phyloP scores from a whole-genome alignment of 1,140 invertebrate genomes.

The Thaumatotibia leucotreta region DNA sequence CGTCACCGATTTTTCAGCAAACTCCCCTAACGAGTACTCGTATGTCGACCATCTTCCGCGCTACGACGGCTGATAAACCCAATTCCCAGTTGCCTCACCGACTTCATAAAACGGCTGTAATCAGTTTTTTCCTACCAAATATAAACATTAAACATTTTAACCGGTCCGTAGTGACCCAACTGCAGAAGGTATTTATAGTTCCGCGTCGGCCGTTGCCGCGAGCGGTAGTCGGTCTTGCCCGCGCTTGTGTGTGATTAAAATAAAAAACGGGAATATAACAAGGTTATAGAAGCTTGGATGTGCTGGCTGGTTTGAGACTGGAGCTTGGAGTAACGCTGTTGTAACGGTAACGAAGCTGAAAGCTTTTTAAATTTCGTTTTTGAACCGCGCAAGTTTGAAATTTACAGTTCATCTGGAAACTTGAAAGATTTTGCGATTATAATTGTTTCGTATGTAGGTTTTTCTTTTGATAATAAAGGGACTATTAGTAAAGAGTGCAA shows the following conservation, averaged over 20 bases:
- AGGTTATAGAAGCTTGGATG: background rate
- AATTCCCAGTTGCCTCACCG: background rate
- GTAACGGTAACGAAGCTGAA: no score
- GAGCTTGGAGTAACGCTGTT: no score
- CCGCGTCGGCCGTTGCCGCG: background rate
- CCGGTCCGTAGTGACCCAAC: background rate
- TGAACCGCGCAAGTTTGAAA: no score
- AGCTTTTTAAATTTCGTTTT: no score
- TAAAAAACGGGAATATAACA: background rate
- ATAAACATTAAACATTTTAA: background rate
- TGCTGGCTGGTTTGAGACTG: background rate
- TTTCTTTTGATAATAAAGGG: no score
- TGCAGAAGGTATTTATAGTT: background rate
- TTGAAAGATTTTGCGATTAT: no score
- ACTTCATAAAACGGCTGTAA: background rate
- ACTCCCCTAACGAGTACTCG: no score
- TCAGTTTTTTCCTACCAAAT: background rate
- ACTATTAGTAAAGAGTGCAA: no score
- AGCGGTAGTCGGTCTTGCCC: background rate
- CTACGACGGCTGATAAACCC: background rate
- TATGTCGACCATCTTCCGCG: no score
- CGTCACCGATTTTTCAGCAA: no score
- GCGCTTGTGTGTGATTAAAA: background rate
- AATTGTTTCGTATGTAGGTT: no score
- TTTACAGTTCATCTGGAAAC: no score